Base-by-base conservation (phyloP, 2,113 vertebrate species). In the Percina caprodes region DNA sequence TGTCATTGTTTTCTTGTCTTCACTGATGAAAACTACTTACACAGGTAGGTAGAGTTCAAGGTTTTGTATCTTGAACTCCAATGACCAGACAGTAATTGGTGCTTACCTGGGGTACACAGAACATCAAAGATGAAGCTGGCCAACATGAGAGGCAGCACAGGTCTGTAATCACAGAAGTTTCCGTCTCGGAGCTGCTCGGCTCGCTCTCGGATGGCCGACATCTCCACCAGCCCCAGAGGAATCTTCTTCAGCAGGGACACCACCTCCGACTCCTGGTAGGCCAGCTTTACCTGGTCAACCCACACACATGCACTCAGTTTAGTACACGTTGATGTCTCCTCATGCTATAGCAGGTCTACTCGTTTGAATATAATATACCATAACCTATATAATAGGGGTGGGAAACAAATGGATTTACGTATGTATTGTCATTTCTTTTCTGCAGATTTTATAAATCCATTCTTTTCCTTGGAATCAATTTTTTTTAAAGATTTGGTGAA, bases 91-190 rank as follows among this genome's bases (percentile, higher is more conserved):
- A 59, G 7, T 7, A 26, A 21, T 1, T 39, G 33, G 51, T 73
- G 42, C 85, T 91, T 85, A 99, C 98, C 98, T 94, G 98, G 98
- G 75, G 97, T 95, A 90, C 98, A 99, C 13, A 99, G 94, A 18
- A 99, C 97, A 48, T 99, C 98, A 81, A 99, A 99, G 91, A 99
- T 99, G 93, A 99, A 99, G 92, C 97, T 99, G 89, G 98, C 98
- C 92, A 99, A 82, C 97, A 99, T 98, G 79, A 99, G 97, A 4
- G 98, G 98, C 89, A 99, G 91, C 72, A 99, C 98, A 11, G 98
- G 98, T 55, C 98, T 95, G 86, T 99, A 99, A 84, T 99, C 98
- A 16, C 98, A 99, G 18, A 99, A 95, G 2, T 96, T 99, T 26
- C 98, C 98, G 39, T 99, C 98, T 59, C 98, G 88, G 26, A 99